These are phyloP conservation scores for Melieria omissa DNA, from an alignment of 2,888 invertebrate species.

Conservation along the genomic window DNA sequence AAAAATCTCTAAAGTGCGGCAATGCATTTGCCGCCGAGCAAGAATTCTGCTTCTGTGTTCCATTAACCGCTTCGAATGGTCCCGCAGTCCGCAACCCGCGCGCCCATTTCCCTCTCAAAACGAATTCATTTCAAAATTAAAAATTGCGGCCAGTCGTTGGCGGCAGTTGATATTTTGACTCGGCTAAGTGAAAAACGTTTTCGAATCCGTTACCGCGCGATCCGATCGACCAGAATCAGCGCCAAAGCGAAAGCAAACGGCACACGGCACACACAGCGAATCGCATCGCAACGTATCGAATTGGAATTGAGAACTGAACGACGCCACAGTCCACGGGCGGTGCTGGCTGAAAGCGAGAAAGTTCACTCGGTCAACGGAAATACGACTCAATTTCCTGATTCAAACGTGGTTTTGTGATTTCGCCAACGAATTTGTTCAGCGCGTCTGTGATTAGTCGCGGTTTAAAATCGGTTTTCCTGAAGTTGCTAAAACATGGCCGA, in stretches of 20 bases:
- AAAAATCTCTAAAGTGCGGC: not conserved
- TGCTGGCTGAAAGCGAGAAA: constrained; percentile 39
- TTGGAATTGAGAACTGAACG: constrained; percentile 22
- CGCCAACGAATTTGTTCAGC: too few species aligned
- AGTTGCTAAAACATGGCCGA: constrained; percentile 78
- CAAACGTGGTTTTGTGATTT: too few species aligned
- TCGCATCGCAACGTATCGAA: not conserved
- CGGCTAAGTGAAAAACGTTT: constrained; percentile 61
- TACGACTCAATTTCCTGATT: constrained; percentile 2
- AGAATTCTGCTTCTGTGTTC: not conserved
- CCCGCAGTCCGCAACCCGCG: too few species aligned
- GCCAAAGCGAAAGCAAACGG: not conserved
- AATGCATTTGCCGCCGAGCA: not conserved
- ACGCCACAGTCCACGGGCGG: constrained; percentile 5
- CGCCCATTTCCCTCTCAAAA: constrained; percentile 7
- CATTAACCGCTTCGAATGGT: too few species aligned
- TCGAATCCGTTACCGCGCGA: constrained; percentile 20
- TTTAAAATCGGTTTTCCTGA: not conserved
- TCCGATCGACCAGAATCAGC: constrained; percentile 13
- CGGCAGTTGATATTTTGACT: constrained; percentile 64
- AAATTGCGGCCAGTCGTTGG: constrained; percentile 19
- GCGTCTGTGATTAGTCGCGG: not conserved
- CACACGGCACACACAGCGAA: constrained; percentile 35
- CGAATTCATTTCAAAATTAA: constrained; percentile 25
- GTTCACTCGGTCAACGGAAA: constrained; percentile 61